A percentile compares a stretch with the other conserved stretches of the same genome.
Evolutionary conservation across 2,113 vertebrate genomes (phyloP).

Genomic region (Sceloporus tristichus): DNA sequence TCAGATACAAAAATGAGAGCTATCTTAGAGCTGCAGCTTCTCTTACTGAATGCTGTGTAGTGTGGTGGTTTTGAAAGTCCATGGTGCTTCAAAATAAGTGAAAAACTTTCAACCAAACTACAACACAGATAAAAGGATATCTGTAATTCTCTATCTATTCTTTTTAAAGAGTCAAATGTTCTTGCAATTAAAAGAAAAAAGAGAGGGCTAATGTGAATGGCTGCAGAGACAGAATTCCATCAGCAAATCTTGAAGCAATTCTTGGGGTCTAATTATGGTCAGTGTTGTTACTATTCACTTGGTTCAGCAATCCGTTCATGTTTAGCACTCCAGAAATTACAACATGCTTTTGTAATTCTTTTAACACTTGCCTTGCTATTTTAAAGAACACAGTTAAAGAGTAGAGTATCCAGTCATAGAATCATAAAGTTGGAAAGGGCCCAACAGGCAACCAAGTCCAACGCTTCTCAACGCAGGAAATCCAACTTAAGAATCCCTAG

Average conservation of each 20-base stretch:
- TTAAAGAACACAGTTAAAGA: neutral
- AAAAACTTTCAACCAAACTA: neutral
- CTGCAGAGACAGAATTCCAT: slow-evolving; percentile 5
- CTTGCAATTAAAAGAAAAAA: neutral
- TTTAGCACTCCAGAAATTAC: neutral
- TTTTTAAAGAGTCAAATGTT: neutral
- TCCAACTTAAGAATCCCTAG: too few species aligned
- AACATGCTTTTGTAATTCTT: neutral
- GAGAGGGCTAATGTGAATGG: neutral
- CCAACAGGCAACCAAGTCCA: too few species aligned
- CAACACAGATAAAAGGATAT: neutral
- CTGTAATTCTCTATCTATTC: neutral
- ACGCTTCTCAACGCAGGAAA: too few species aligned
- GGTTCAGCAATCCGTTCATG: neutral
- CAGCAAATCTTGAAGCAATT: neutral
- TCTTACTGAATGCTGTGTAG: neutral
- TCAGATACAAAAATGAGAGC: neutral
- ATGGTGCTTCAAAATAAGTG: neutral
- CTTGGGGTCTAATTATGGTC: slow-evolving; percentile 6
- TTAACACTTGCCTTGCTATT: neutral
- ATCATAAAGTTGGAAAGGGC: too few species aligned
- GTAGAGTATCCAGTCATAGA: too few species aligned
- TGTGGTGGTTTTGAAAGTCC: neutral
- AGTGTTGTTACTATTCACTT: neutral
- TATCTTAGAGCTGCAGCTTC: neutral